Percentiles rank a stretch among this genome's conserved stretches.
phyloP scores from a whole-genome alignment of 2,797 vertebrate species.

The Accipiter fasciatus region DNA sequence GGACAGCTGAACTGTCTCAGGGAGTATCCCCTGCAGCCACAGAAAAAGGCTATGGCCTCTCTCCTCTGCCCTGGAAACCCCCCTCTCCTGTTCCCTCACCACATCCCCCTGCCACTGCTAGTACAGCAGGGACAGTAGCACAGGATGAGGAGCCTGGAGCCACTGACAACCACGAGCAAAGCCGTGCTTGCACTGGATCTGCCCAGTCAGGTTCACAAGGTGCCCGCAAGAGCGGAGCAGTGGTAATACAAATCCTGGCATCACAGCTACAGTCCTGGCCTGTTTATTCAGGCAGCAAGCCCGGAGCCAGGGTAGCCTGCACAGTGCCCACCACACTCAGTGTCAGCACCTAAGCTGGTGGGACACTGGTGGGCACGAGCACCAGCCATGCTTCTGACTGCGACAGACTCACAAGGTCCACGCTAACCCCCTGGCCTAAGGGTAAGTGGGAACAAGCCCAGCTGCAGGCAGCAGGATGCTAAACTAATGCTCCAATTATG shows the following conservation, averaged over 20 bases:
- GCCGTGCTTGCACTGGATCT: not conserved
- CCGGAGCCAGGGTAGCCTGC: not conserved
- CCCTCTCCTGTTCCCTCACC: not conserved
- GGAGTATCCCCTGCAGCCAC: not conserved
- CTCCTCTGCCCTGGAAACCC: not conserved
- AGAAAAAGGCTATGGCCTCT: not conserved
- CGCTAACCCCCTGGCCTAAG: not conserved
- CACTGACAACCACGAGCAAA: not conserved
- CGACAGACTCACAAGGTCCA: fast-evolving
- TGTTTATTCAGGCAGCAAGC: not conserved
- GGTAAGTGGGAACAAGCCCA: not conserved
- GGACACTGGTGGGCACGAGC: fast-evolving
- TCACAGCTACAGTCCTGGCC: not conserved
- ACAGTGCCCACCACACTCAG: fast-evolving
- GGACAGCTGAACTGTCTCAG: not conserved
- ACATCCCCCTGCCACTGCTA: not conserved
- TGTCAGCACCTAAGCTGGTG: not conserved
- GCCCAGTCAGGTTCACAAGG: not conserved
- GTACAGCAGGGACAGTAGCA: not conserved
- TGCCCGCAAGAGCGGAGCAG: not conserved
- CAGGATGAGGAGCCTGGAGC: not conserved
- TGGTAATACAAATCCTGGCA: not conserved
- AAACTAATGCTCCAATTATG: not conserved
- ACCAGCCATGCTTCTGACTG: not conserved
- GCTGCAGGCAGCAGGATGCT: not conserved